Conservation (phyloP, 2,888 invertebrate genomes). For the Nephrocerus scutellatus region DNA sequence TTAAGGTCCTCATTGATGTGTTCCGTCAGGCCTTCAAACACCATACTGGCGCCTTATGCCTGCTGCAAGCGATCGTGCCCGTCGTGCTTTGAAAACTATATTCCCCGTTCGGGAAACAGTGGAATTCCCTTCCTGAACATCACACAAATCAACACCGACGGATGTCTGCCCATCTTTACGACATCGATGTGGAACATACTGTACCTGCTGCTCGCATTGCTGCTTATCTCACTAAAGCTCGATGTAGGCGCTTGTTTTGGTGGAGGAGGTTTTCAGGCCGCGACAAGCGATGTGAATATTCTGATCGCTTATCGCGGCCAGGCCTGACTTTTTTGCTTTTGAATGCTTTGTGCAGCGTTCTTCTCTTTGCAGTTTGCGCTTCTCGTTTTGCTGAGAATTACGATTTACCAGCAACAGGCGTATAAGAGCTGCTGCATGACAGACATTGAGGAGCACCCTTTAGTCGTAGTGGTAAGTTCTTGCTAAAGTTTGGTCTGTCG, state of each 20-base stretch:
- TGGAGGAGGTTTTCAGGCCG: too few relatives aligned
- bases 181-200: conserved; percentile 23
- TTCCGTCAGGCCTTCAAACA: conserved; percentile 11
- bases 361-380: conserved; percentile 23
- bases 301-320: too few relatives aligned
- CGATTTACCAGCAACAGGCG: conserved; percentile 27
- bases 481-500: not conserved
- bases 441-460: conserved; percentile 32
- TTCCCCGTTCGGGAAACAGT: conserved; percentile 15
- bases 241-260: conserved; percentile 24
- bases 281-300: too few relatives aligned
- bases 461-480: conserved; percentile 29
- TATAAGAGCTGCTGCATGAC: conserved; percentile 23
- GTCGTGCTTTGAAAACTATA: conserved; percentile 24
- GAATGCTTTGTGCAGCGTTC: not conserved
- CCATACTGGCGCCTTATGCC: conserved; percentile 35
- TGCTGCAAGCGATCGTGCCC: conserved; percentile 30
- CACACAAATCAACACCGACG: conserved; percentile 31
- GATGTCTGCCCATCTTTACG: conserved; percentile 30
- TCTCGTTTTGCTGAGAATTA: conserved; percentile 31
- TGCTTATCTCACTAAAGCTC: conserved; percentile 26
- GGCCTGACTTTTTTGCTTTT: not conserved
- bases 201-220: conserved; percentile 26
- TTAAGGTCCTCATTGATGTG: too few relatives aligned
- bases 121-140: conserved; percentile 26